Percentiles rank a stretch among this genome's conserved stretches.
phyloP scores from a whole-genome alignment of 2,797 vertebrate species.

The Moxostoma hubbsi region DNA sequence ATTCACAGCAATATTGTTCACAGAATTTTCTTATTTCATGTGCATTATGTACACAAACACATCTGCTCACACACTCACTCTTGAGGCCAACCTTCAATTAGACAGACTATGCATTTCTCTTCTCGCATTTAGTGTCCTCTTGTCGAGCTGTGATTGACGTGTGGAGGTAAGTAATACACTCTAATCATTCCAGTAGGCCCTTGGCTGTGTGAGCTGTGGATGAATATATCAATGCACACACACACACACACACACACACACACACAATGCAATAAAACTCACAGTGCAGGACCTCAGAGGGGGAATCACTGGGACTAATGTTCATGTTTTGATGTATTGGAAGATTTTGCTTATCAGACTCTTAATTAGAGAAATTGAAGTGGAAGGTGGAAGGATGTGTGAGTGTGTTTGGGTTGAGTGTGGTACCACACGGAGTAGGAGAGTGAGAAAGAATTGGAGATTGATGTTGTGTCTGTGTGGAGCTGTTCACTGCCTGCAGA shows the following conservation, averaged over 20 bases:
- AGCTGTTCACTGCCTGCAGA: conserved; percentile 42
- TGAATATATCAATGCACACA: conserved; percentile 53
- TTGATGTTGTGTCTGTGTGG: conserved; percentile 55
- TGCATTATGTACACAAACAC: conserved; percentile 28
- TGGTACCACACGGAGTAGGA: conserved; percentile 10
- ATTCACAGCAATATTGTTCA: conserved; percentile 1
- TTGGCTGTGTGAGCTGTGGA: conserved; percentile 50
- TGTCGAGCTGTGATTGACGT: conserved; percentile 52
- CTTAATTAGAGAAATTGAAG: conserved; percentile 52
- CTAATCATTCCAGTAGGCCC: conserved; percentile 50
- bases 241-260: conserved; percentile 42
- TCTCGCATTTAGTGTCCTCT: conserved; percentile 36
- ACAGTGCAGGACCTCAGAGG: conserved; percentile 42
- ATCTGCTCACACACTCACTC: conserved; percentile 18
- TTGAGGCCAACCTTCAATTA: conserved; percentile 48
- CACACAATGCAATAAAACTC: conserved; percentile 1
- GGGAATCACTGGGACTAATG: conserved; percentile 46
- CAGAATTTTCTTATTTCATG: not conserved
- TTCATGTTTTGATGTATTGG: conserved; percentile 47
- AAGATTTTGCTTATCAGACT: conserved; percentile 41
- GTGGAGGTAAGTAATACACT: conserved; percentile 43
- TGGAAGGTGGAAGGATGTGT: conserved; percentile 36
- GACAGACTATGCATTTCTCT: conserved; percentile 37
- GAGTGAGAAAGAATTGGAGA: conserved; percentile 39
- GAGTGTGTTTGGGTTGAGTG: conserved; percentile 24